phyloP scores from a whole-genome alignment of 2,888 invertebrate genomes.

The Catonia carolina region DNA sequence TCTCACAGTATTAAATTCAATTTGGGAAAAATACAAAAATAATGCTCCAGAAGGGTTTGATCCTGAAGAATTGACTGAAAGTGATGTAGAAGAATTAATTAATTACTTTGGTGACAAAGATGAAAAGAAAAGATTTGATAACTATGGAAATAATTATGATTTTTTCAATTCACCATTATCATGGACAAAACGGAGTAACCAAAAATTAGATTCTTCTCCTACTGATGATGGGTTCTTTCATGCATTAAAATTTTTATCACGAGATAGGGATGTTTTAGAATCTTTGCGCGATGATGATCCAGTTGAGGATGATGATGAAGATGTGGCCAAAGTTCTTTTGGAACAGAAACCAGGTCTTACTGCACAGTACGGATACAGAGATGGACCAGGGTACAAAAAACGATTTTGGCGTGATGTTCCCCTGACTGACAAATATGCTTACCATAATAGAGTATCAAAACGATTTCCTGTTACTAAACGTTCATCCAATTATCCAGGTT shows the following conservation, averaged over 20 bases:
- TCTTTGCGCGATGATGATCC: conserved; percentile 16
- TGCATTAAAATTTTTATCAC: conserved; percentile 22
- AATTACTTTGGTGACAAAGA: conserved; percentile 31
- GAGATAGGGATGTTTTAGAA: conserved; percentile 11
- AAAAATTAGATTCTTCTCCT: conserved; percentile 21
- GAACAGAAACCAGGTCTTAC: conserved; percentile 6
- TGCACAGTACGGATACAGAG: background rate
- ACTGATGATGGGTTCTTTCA: conserved; percentile 20
- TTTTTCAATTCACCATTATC: conserved; percentile 31
- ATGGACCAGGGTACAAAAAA: conserved; percentile 17
- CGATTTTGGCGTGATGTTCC: conserved; percentile 26
- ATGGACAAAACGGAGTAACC: conserved; percentile 29
- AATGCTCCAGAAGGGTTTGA: conserved; percentile 33
- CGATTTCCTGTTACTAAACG: conserved; percentile 32
- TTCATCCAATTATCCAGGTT: conserved; percentile 24
- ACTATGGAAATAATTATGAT: conserved; percentile 31
- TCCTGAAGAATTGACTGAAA: conserved; percentile 34
- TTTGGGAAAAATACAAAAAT: conserved; percentile 53
- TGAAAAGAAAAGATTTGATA: conserved; percentile 27
- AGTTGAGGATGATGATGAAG: conserved; percentile 18
- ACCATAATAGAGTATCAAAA: conserved; percentile 27
- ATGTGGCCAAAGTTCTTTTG: conserved; percentile 12
- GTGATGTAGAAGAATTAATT: conserved; percentile 34
- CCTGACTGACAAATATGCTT: conserved; percentile 31
- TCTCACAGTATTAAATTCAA: conserved; percentile 48